Evolutionary conservation across 2,888 invertebrate genomes (phyloP).

Genomic region (Hipparchia semele): DNA sequence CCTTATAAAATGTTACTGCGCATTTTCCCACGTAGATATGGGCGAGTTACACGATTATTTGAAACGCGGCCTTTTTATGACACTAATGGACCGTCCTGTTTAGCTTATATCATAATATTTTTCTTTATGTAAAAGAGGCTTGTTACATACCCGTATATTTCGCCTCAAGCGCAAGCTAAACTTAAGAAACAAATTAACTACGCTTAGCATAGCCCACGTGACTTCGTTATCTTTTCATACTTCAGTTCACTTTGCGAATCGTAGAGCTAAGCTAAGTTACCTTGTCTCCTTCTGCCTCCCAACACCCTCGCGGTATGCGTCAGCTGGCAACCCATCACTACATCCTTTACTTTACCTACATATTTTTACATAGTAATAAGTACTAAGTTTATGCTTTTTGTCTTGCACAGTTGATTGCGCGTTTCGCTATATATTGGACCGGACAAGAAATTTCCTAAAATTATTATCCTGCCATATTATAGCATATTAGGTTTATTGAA

Average conservation of each 20-base stretch:
- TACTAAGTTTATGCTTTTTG: no score
- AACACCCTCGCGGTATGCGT: no score
- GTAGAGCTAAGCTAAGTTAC: no score
- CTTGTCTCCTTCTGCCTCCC: no score
- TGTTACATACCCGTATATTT: not conserved
- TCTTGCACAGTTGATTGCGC: no score
- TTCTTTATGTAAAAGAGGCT: constrained; percentile 5
- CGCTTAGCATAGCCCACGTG: not conserved
- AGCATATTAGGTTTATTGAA: not conserved
- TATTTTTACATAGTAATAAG: no score
- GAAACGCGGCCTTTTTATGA: constrained; percentile 74
- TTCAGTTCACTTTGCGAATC: no score
- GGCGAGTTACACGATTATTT: constrained; percentile 70
- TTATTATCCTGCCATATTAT: not conserved
- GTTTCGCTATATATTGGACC: no score
- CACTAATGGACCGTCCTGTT: constrained; percentile 78
- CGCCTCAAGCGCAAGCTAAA: not conserved
- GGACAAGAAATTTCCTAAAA: not conserved
- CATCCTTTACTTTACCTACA: no score
- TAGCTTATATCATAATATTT: constrained; percentile 50
- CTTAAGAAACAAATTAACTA: not conserved
- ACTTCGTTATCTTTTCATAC: no score
- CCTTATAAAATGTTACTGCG: constrained; percentile 82
- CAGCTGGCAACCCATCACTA: no score
- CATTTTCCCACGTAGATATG: constrained; percentile 78